A percentile compares a stretch with the other conserved stretches of the same genome.
phyloP scores from a whole-genome alignment of 2,888 invertebrate genomes.

The Girardia tigrina region DNA sequence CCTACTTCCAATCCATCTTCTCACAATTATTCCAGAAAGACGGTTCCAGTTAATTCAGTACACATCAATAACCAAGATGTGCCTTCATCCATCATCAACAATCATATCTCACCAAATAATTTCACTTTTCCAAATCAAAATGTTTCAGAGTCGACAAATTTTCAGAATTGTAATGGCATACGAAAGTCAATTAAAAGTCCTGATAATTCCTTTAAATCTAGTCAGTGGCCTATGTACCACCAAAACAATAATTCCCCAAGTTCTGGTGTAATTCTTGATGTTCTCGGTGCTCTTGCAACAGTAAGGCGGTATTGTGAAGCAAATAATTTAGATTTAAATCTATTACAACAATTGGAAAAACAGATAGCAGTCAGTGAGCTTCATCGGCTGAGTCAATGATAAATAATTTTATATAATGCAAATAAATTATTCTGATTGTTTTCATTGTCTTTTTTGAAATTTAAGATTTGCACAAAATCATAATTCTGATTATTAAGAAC shows the following conservation, averaged over 20 bases:
- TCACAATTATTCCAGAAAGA: background rate
- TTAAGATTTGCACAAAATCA: no score
- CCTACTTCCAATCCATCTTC: background rate
- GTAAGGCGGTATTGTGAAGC: constrained; percentile 9
- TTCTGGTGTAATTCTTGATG: constrained; percentile 11
- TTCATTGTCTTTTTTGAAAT: no score
- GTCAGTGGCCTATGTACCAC: background rate
- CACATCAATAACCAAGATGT: background rate
- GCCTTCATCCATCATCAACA: background rate
- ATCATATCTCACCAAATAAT: background rate
- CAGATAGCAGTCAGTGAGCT: background rate
- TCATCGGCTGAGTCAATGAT: background rate
- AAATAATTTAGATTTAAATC: background rate
- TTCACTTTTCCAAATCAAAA: background rate
- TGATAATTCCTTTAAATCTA: background rate
- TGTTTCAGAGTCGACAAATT: background rate
- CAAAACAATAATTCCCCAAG: background rate
- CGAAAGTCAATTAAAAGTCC: background rate
- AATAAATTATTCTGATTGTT: no score
- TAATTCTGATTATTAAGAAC: no score
- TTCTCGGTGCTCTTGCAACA: background rate
- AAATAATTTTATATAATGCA: no score
- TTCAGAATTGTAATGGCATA: background rate
- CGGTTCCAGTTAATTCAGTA: background rate
- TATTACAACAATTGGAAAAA: background rate